phyloP scores from a whole-genome alignment of 2,113 vertebrate genomes.

The Rattus rattus region DNA sequence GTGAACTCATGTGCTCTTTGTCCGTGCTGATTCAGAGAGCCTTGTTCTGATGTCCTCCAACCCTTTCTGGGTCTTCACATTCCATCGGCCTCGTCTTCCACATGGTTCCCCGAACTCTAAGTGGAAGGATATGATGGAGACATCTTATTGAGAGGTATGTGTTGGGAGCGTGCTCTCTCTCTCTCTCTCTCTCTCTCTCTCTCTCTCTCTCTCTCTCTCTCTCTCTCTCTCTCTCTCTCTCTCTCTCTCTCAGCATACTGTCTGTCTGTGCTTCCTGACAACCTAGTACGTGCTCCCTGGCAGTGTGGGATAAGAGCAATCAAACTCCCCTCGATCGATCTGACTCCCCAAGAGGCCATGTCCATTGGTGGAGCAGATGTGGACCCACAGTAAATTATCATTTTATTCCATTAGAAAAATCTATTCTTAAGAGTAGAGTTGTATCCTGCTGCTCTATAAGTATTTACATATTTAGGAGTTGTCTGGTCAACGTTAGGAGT shows the following conservation, averaged over 20 bases:
- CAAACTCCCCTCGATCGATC: no score
- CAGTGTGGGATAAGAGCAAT: no score
- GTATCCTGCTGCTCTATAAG: no score
- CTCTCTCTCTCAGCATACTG: background rate
- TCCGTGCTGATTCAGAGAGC: background rate
- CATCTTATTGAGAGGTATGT: background rate
- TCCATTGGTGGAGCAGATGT: no score
- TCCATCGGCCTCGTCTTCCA: background rate
- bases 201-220: background rate
- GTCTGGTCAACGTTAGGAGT: no score
- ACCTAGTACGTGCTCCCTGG: no score
- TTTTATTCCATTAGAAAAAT: no score
- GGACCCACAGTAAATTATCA: no score
- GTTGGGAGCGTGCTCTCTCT: background rate
- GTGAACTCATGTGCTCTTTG: background rate
- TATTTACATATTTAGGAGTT: no score
- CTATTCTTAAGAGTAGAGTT: no score
- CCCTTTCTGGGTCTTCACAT: background rate
- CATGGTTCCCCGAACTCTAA: background rate
- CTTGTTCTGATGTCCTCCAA: background rate
- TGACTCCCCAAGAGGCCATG: no score
- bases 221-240: no score
- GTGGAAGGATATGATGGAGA: background rate
- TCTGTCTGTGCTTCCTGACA: background rate
- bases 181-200: fast-evolving